Evolutionary conservation across 2,113 vertebrate genomes (phyloP).

Genomic region (Pachycephala philippinensis): DNA sequence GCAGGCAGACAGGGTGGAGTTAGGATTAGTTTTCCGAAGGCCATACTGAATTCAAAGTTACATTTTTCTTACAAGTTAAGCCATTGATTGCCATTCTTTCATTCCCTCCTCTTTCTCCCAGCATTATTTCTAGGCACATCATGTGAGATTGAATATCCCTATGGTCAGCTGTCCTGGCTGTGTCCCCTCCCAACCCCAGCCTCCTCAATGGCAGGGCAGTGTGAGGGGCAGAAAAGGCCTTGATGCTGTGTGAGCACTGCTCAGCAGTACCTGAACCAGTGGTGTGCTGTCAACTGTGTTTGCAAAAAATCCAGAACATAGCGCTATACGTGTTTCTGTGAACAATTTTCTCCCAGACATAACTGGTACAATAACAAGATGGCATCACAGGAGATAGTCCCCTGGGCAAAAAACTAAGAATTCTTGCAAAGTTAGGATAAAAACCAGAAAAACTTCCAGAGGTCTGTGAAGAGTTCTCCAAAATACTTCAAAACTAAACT

Average conservation of each 20-base stretch:
- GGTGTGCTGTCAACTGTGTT: not conserved
- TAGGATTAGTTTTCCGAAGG: not conserved
- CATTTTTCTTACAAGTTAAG: not conserved
- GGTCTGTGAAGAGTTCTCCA: not conserved
- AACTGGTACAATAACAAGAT: not conserved
- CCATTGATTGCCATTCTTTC: accelerated
- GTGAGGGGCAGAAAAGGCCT: not conserved
- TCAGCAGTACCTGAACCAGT: not conserved
- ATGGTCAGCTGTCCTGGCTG: too few relatives aligned
- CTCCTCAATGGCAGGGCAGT: accelerated
- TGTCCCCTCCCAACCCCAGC: too few relatives aligned
- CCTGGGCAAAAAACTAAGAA: not conserved
- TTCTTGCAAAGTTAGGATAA: not conserved
- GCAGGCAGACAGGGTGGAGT: not conserved
- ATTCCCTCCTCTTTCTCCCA: too few relatives aligned
- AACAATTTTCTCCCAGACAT: not conserved
- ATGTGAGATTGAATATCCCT: too few relatives aligned
- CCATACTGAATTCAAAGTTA: not conserved
- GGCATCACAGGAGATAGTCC: not conserved
- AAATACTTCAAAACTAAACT: not conserved
- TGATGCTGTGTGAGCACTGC: not conserved
- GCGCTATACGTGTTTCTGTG: not conserved
- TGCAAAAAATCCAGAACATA: not conserved
- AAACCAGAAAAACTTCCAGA: not conserved
- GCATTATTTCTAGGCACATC: too few relatives aligned